Conservation (phyloP, 2,113 vertebrate species). For the Rhineura floridana region DNA sequence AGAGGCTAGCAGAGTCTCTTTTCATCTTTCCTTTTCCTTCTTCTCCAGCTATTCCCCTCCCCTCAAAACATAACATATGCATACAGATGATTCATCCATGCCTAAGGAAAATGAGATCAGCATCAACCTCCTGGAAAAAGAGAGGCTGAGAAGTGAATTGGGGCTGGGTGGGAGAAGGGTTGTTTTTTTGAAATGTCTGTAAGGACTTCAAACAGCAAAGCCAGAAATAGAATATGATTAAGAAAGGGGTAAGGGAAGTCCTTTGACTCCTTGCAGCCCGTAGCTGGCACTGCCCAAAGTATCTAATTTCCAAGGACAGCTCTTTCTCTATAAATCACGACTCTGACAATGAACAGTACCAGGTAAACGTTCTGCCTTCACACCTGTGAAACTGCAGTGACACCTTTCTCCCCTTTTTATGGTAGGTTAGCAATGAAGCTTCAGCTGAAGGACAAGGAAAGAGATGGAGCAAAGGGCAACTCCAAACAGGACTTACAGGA, state of each 20-base stretch:
- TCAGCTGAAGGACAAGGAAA: constrained; percentile 36
- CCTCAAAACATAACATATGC: constrained; percentile 27
- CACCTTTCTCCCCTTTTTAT: constrained; percentile 9
- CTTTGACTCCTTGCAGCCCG: constrained; percentile 47
- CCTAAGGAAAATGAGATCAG: constrained; percentile 41
- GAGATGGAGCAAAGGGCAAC: not conserved
- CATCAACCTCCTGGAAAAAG: constrained; percentile 27
- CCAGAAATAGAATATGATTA: constrained; percentile 33
- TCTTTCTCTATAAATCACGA: constrained; percentile 19
- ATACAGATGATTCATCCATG: constrained; percentile 53
- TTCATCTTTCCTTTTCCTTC: constrained; percentile 4
- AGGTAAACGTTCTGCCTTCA: constrained; percentile 27
- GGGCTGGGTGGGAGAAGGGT: constrained; percentile 16
- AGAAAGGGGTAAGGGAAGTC: not conserved
- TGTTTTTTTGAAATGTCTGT: constrained; percentile 21
- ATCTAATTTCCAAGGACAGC: constrained; percentile 48
- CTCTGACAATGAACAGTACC: fast-evolving
- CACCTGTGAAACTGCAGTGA: not conserved
- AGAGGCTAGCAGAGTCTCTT: not conserved
- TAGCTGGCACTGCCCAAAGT: constrained; percentile 24
- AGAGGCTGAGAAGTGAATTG: constrained; percentile 30
- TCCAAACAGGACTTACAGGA: not conserved
- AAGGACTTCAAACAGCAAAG: constrained; percentile 41
- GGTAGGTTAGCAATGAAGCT: constrained; percentile 24
- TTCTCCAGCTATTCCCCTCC: not conserved